A percentile compares a stretch with the other conserved stretches of the same genome.
phyloP scores from a whole-genome alignment of 1,140 invertebrate species.

The Parasteatoda tepidariorum region DNA sequence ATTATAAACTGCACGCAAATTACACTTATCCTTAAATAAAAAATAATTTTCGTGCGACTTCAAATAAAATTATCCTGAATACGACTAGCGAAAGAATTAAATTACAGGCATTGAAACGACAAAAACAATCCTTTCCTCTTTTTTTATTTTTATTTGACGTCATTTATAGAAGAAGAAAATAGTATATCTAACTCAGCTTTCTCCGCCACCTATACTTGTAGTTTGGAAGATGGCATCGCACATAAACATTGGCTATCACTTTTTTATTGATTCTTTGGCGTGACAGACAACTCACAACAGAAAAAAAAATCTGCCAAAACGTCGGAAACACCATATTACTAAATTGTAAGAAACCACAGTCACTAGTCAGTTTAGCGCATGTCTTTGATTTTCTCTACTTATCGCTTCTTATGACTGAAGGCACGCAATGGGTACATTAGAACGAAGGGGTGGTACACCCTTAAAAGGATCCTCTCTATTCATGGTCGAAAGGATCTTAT shows the following conservation, averaged over 20 bases:
- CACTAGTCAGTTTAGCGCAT: neutral
- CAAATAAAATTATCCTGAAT: too few species aligned
- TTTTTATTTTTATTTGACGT: too few species aligned
- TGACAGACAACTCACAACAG: neutral
- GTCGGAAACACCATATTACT: slow-evolving; percentile 41
- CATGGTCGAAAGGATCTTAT: slow-evolving; percentile 4
- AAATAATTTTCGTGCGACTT: too few species aligned
- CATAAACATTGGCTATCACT: slow-evolving; percentile 8
- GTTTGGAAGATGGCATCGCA: too few species aligned
- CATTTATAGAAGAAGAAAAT: too few species aligned
- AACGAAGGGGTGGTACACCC: slow-evolving; percentile 30
- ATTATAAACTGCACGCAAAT: too few species aligned
- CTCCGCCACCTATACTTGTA: too few species aligned
- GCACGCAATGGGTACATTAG: slow-evolving; percentile 41
- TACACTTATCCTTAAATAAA: too few species aligned
- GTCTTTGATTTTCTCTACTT: neutral
- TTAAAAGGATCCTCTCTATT: slow-evolving; percentile 35
- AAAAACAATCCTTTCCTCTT: too few species aligned
- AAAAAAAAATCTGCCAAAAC: slow-evolving; percentile 20
- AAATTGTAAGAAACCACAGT: neutral
- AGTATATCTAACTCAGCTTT: too few species aligned
- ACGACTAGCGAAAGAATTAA: too few species aligned
- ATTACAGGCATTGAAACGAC: too few species aligned
- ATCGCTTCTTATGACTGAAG: neutral
- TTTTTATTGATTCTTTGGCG: slow-evolving; percentile 11